Base-by-base conservation (phyloP, 1,140 invertebrate species). In the Halesus radiatus region DNA sequence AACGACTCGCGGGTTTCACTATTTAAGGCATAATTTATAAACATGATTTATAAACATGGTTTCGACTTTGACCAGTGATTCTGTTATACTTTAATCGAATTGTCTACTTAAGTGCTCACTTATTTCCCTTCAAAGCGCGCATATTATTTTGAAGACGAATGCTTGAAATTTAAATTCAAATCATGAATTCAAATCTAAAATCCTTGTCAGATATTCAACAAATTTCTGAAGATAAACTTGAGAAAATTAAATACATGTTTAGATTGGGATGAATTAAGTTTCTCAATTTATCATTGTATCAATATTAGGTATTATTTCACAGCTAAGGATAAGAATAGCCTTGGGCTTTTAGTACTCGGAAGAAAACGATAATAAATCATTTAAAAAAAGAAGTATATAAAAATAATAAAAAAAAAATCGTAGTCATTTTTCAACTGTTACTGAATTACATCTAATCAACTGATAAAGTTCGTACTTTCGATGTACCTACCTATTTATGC, bases 1-100 rank as follows among this genome's bases (percentile, higher is more conserved):
- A 75, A 53, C 50, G 68, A 52, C 68, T 52, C 45, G 68, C 68
- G 52, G 50, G 50, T 72, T 53, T 53, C 32, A 37, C 20, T 50
- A 52, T 54, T 68, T 64, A 66, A 54, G 1, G 52, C 58, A 54
- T 16, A 78, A 32, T 78, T 68, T 76, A 29, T 22, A 32, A 78
- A 58, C 68, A 37, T n/a, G 37, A 23, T 76, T 76, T 76, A 22
- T n/a, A 53, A 26, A 29, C 26, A 58, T 58, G n/a, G 37, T 50
- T 68, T 68, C 64, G 16, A 37, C 64, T 68, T 68, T 68, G 64
- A 68, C 64, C 64, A 18, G 18, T 32, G 29, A 68, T 68, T 20
- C 32, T 16, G n/a, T 68, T 37, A 18, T 20, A 10, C 23, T 68
- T 32, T 68, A 6, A 68, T 68, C n/a, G 16, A 16, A 68, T 68